phyloP scores from a whole-genome alignment of 2,888 invertebrate genomes.

The Mythimna ferrago region DNA sequence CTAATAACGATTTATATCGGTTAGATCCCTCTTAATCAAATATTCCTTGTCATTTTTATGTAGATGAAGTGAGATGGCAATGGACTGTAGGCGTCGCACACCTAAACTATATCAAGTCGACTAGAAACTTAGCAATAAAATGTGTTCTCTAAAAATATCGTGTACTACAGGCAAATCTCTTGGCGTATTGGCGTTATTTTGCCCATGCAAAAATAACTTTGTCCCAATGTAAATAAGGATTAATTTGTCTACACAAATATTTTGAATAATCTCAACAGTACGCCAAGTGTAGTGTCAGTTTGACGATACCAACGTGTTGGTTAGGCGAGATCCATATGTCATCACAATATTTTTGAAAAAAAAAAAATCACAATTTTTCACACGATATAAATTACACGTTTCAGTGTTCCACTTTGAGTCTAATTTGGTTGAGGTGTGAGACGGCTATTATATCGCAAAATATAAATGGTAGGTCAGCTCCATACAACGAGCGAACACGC shows the following conservation, averaged over 20 bases:
- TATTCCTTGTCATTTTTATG: slow-evolving; percentile 3
- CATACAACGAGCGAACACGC: not conserved
- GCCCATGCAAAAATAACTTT: slow-evolving; percentile 2
- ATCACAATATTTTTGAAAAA: not conserved
- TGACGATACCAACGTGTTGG: not conserved
- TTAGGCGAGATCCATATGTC: not conserved
- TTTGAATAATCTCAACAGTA: not conserved
- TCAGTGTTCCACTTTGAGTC: slow-evolving; percentile 8
- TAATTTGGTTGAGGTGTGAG: not conserved
- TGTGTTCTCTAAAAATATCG: not conserved
- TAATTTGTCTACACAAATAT: slow-evolving; percentile 6
- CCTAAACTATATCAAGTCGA: not conserved
- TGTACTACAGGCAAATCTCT: not conserved
- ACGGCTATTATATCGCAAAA: not conserved
- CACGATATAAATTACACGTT: slow-evolving; percentile 13
- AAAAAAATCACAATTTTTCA: not conserved
- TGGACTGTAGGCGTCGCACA: not conserved
- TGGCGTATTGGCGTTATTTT: not conserved
- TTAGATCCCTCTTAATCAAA: not conserved
- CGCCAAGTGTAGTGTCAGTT: not conserved
- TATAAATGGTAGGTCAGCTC: not conserved
- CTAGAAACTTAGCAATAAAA: slow-evolving; percentile 11
- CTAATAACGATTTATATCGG: not conserved
- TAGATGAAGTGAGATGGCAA: not conserved
- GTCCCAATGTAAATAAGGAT: not conserved